These are phyloP conservation scores for Pseudorhiza aurosa DNA, from an alignment of 30 jellyfish, hydroid and myxozoan species.

Conservation along the genomic window DNA sequence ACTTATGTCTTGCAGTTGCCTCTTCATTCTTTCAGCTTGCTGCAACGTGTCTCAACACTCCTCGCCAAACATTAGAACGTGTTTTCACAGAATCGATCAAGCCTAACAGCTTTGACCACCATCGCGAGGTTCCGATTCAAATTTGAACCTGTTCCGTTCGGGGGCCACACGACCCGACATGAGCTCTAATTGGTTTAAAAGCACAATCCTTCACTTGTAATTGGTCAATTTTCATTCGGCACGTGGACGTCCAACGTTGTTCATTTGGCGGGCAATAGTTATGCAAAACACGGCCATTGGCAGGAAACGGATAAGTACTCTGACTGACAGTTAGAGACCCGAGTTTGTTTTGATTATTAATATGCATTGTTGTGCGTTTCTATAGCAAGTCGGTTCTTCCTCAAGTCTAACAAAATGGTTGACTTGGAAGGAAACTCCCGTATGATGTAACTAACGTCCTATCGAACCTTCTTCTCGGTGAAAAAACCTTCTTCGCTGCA, in stretches of 20 bases:
- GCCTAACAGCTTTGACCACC: neutral
- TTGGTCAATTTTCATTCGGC: neutral
- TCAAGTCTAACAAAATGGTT: too few species aligned
- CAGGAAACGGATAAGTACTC: too few species aligned
- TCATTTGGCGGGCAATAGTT: constrained; percentile 33
- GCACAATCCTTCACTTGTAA: neutral
- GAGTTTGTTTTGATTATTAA: too few species aligned
- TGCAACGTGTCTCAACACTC: neutral
- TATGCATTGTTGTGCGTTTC: too few species aligned
- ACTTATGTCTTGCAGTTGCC: constrained; percentile 28
- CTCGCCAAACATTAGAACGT: neutral
- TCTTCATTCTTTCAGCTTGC: constrained; percentile 3
- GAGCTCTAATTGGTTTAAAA: constrained; percentile 19
- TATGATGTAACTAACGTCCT: too few species aligned
- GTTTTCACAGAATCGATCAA: neutral
- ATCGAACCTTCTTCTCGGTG: too few species aligned
- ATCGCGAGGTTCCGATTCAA: neutral
- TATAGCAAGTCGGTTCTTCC: too few species aligned
- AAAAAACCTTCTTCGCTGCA: too few species aligned
- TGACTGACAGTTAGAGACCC: too few species aligned
- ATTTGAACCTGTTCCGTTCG: neutral
- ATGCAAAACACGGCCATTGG: too few species aligned
- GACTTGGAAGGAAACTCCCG: too few species aligned
- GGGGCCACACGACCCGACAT: neutral
- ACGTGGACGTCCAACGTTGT: constrained; percentile 8